Evolutionary conservation across 2,797 vertebrate species (phyloP).

Genomic region (Megalops cyprinoides): DNA sequence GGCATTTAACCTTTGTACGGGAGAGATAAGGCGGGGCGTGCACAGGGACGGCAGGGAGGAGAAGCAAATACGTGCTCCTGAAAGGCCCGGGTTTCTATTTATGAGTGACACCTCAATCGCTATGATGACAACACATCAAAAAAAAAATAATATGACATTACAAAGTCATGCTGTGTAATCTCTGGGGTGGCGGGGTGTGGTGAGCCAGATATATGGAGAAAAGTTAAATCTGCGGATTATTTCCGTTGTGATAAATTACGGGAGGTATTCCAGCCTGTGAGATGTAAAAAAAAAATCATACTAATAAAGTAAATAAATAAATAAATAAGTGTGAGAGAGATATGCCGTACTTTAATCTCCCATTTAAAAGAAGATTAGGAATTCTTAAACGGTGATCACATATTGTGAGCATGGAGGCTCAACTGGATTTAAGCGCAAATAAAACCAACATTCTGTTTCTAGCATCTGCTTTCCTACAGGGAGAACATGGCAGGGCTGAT

Average conservation of each 20-base stretch:
- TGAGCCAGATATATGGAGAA: conserved; percentile 35
- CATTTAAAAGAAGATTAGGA: conserved; percentile 53
- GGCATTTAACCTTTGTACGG: conserved; percentile 54
- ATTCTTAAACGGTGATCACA: conserved; percentile 44
- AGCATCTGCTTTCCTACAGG: conserved; percentile 39
- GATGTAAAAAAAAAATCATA: neutral
- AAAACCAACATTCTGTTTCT: conserved; percentile 46
- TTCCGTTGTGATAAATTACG: conserved; percentile 23
- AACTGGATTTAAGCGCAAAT: conserved; percentile 48
- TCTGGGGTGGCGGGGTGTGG: conserved; percentile 5
- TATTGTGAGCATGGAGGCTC: conserved; percentile 41
- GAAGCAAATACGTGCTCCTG: conserved; percentile 44
- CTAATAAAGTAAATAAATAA: conserved; percentile 31
- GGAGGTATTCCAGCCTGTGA: neutral
- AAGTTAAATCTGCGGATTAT: conserved; percentile 21
- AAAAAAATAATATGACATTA: conserved; percentile 48
- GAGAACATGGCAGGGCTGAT: conserved; percentile 14
- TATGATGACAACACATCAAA: conserved; percentile 30
- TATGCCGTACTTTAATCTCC: conserved; percentile 44
- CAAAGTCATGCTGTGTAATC: conserved; percentile 24
- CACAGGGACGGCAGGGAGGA: conserved; percentile 22
- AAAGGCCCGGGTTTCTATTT: conserved; percentile 36
- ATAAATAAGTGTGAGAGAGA: conserved; percentile 48
- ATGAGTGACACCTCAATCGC: conserved; percentile 33
- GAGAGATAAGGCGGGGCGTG: conserved; percentile 46